Evolutionary conservation across 2,113 vertebrate genomes (phyloP), one percentile per base, ranked within the genome.

Genomic region (Circaetus cinerascens): DNA sequence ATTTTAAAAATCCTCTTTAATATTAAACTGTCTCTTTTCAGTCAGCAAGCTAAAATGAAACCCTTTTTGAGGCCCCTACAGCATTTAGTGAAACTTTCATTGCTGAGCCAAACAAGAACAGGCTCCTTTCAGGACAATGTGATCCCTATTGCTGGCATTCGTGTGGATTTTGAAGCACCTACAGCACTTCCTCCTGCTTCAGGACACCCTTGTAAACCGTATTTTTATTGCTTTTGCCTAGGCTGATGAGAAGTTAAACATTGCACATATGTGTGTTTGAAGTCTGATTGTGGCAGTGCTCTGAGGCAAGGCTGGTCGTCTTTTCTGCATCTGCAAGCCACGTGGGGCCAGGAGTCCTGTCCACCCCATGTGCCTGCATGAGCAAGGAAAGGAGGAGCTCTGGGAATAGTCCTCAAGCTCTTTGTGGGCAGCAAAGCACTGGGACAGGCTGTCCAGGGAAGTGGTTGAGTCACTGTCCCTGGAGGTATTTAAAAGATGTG

Each of bases 1-100:
- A 23, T 72, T 75, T 91, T 64, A n/a, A 82, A 87, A 73, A 84
- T 76, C 40, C 81, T 88, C 25, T 95, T 93, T 90, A 87, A 87
- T 90, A 81, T 89, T 74, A 78, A 95, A 72, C 27, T 30, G 20
- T 5, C 8, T 45, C 21, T 26, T 59, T 36, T 29, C 41, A 53
- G 46, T 60, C 80, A 21, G 16, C 22, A 27, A n/a, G 38, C 32
- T 41, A 3, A 75, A 36, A 21, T 2, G 8, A 63, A 32, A 17
- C 7, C 4, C 8, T 16, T 89, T 26, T 34, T 29, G 36, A 62
- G 32, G 13, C 18, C 23, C 13, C 11, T 18, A 2, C 18, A 18
- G 4, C 2, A 7, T 36, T 36, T 34, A 11, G 57, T 3, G 59
- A 62, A 38, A 13, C 36, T 40, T 51, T 22, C 15, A 8, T 13